Base-by-base conservation (phyloP, 2,888 invertebrate species). In the Lathronympha strigana region DNA sequence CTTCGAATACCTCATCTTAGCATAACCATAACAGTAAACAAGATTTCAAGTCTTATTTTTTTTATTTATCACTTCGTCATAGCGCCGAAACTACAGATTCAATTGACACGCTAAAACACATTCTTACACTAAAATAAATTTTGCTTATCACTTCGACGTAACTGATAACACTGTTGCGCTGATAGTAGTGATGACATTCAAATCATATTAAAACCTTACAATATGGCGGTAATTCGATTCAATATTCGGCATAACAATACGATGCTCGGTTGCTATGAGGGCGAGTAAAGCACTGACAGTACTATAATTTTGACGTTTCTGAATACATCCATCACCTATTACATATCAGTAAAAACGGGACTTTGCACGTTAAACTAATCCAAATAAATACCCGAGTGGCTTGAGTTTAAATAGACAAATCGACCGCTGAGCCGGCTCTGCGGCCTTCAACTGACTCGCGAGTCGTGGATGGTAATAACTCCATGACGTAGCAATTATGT, bases 1-100 rank as follows among this genome's bases (percentile, higher is more conserved):
- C 31, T 67, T 69, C n/a, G 45, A 45, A 25, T 40, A 21, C 36
- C 47, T 67, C 64, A 69, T 67, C 23, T 51, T 47, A 1, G 13
- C 4, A 1, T 1, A 6, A 13, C 45, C 17, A 43, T 11, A 43
- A 43, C 43, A 8, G 3, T 8, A 9, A 19, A 8, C 4, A 21
- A 21, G 19, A 38, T 15, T 40, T 8, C 17, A 5, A 1, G 8
- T 40, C 2, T 45, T 23, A 23, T 23, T 6, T 13, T 47, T 4
- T 13, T 1, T 47, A 23, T 47, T 47, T n/a, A n/a, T n/a, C n/a
- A n/a, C n/a, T n/a, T 17, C n/a, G n/a, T 5, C 45, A 47, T 17
- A 13, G 11, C 21, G 9, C 47, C 4, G 13, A 23, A 4, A n/a
- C 0, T 47, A 3, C 2, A 21, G 4, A 21, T 9, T 21, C 8